A percentile compares a stretch with the other conserved stretches of the same genome.
Evolutionary conservation across 1,140 invertebrate genomes (phyloP).

Genomic region (Atta cephalotes): DNA sequence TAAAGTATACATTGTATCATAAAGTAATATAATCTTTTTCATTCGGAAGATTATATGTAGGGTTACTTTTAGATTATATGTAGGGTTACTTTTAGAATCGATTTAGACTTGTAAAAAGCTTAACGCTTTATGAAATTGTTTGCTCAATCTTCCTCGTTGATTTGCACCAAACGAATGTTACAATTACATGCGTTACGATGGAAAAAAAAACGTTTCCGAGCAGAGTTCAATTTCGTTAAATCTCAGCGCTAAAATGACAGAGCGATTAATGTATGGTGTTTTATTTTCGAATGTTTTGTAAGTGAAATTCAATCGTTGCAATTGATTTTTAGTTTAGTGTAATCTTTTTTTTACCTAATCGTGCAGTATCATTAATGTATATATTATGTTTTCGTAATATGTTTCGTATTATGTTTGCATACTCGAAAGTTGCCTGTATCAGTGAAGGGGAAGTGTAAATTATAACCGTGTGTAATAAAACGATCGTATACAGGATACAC

Average conservation of each 20-base stretch:
- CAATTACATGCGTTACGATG: background rate
- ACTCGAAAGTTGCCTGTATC: slow-evolving; percentile 16
- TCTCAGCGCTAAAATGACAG: background rate
- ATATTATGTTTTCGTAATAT: background rate
- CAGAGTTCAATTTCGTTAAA: background rate
- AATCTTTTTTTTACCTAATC: background rate
- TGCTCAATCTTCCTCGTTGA: slow-evolving; percentile 30
- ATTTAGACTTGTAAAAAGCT: background rate
- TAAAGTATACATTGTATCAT: slow-evolving; percentile 3
- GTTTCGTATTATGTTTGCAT: background rate
- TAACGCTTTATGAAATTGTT: slow-evolving; percentile 19
- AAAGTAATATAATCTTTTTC: slow-evolving; percentile 16
- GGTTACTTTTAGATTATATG: background rate
- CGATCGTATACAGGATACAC: background rate
- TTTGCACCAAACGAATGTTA: background rate
- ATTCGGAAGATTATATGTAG: background rate
- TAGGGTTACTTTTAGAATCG: background rate
- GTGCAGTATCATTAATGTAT: background rate
- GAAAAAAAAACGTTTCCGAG: background rate
- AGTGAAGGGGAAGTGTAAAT: slow-evolving; percentile 17
- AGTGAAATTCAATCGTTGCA: background rate
- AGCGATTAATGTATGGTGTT: background rate
- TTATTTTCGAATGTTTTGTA: background rate
- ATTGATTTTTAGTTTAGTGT: slow-evolving; percentile 8
- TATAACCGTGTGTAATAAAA: slow-evolving; percentile 17